A percentile compares a stretch with the other conserved stretches of the same genome.
These are phyloP conservation scores for Coregonus ussuriensis DNA, from an alignment of 2,797 vertebrate genomes.

Conservation along the genomic window DNA sequence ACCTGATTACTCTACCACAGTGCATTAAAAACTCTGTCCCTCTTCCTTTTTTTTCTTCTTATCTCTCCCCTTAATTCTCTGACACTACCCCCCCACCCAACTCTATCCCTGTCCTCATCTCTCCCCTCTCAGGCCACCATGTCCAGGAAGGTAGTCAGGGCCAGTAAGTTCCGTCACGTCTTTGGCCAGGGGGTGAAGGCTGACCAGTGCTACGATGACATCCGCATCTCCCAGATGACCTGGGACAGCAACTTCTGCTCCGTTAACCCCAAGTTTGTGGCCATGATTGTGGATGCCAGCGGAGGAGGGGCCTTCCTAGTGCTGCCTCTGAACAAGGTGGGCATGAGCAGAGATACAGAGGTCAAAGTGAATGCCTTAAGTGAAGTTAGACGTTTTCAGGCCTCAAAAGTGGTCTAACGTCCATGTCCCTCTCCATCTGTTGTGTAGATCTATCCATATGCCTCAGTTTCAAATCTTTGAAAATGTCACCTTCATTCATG, in stretches of 20 bases:
- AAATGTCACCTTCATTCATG: neutral
- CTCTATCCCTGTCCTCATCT: neutral
- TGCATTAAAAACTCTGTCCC: neutral
- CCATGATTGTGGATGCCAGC: constrained; percentile 91
- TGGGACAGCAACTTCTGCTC: constrained; percentile 94
- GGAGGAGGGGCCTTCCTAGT: constrained; percentile 92
- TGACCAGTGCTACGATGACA: constrained; percentile 93
- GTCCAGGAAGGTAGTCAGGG: constrained; percentile 86
- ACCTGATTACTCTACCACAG: neutral
- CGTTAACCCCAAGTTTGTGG: constrained; percentile 91
- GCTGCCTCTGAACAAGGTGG: constrained; percentile 86
- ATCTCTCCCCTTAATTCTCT: neutral
- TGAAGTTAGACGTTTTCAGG: neutral
- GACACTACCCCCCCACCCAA: neutral
- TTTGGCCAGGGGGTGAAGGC: constrained; percentile 87
- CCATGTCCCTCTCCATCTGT: neutral
- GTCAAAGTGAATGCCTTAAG: neutral
- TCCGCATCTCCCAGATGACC: constrained; percentile 91
- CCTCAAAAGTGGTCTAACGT: neutral
- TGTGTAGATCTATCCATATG: neutral
- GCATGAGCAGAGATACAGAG: constrained; percentile 12
- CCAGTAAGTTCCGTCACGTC: constrained; percentile 92
- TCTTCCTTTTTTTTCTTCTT: neutral
- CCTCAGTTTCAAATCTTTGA: neutral
- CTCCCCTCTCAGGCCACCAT: constrained; percentile 73